phyloP scores from a whole-genome alignment of 2,797 vertebrate species.

The Coracias cyanogaster region DNA sequence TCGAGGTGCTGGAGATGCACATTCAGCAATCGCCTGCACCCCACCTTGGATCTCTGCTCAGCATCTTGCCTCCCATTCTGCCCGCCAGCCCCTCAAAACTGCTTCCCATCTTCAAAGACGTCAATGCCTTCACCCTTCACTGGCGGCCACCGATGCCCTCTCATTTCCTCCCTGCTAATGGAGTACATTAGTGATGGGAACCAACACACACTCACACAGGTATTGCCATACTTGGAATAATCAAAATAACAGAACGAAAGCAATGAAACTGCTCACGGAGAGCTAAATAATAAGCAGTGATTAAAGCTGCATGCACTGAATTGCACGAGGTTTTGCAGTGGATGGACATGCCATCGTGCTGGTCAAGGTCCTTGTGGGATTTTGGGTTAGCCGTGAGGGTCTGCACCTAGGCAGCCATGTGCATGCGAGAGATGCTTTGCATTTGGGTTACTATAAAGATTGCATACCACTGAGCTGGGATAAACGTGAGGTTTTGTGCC shows the following conservation, averaged over 20 bases:
- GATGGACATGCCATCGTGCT: fast-evolving
- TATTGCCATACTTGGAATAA: not conserved
- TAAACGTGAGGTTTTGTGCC: not conserved
- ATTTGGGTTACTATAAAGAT: not conserved
- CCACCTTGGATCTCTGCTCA: not conserved
- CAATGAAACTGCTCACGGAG: constrained; percentile 3
- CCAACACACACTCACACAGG: fast-evolving
- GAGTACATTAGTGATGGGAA: not conserved
- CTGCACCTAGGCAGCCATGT: not conserved
- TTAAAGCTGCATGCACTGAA: constrained; percentile 33
- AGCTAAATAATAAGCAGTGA: constrained; percentile 56
- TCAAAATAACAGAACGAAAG: not conserved
- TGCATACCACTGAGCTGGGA: not conserved
- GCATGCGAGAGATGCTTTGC: not conserved
- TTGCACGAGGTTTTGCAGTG: constrained; percentile 34
- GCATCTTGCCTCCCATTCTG: not conserved
- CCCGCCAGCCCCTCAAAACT: not conserved
- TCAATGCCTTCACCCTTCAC: fast-evolving
- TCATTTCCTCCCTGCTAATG: not conserved
- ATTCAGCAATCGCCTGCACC: fast-evolving
- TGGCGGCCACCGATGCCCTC: fast-evolving
- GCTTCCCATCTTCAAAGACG: not conserved
- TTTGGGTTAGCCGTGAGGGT: not conserved
- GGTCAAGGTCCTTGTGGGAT: fast-evolving
- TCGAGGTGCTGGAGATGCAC: not conserved